These are phyloP conservation scores for Synanthedon tipuliformis DNA, from an alignment of 2,888 invertebrate genomes.

Conservation along the genomic window DNA sequence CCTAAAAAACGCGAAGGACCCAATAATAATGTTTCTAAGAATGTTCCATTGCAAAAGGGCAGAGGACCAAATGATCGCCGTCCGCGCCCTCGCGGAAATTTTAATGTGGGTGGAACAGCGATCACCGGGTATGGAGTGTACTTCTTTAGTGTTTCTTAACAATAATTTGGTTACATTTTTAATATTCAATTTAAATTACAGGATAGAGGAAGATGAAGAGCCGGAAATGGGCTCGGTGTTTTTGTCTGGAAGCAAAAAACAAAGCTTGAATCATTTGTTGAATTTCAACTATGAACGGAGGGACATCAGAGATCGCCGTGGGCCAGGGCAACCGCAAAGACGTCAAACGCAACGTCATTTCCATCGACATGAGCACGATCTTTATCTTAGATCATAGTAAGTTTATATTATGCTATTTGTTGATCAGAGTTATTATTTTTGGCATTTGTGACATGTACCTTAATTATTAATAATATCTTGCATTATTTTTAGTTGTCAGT, in stretches of 20 bases:
- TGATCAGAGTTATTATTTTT: neutral
- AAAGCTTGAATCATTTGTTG: constrained; percentile 92
- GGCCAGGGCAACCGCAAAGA: constrained; percentile 31
- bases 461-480: neutral
- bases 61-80: constrained; percentile 79
- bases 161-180: neutral
- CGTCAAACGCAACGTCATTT: constrained; percentile 34
- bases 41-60: constrained; percentile 75
- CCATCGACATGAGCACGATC: constrained; percentile 90
- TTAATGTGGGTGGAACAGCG: constrained; percentile 75
- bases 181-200: constrained; percentile 14
- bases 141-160: no score
- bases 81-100: constrained; percentile 72
- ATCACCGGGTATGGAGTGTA: constrained; percentile 68
- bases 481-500: constrained; percentile 82
- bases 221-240: constrained; percentile 87
- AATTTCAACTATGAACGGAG: constrained; percentile 88
- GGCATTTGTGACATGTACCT: neutral
- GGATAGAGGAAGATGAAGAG: constrained; percentile 68
- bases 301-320: constrained; percentile 24
- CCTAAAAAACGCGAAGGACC: constrained; percentile 76
- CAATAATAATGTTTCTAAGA: constrained; percentile 66
- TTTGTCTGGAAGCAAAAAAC: constrained; percentile 88
- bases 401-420: constrained; percentile 20
- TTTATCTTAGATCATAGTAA: constrained; percentile 94